These are phyloP conservation scores for Peucedramus taeniatus DNA, from an alignment of 2,113 vertebrate species.

Conservation along the genomic window DNA sequence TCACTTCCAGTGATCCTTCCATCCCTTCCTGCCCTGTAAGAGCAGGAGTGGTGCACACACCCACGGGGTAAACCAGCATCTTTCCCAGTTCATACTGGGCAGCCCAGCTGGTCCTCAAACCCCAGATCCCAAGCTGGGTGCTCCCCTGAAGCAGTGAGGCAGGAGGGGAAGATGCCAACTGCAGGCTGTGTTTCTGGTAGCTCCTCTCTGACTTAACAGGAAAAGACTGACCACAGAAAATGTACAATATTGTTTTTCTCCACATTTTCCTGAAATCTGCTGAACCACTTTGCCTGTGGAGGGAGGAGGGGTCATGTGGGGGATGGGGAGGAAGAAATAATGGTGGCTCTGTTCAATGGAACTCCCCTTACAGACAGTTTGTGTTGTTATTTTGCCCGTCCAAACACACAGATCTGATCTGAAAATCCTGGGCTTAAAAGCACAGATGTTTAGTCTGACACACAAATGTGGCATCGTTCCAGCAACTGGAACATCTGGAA, in stretches of 20 bases:
- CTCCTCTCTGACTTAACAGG: background rate
- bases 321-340: background rate
- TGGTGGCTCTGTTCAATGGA: background rate
- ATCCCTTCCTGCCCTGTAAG: background rate
- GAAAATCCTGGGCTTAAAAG: background rate
- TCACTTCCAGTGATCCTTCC: background rate
- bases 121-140: accelerated
- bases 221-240: background rate
- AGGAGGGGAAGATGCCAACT: background rate
- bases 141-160: background rate
- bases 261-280: background rate
- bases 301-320: background rate
- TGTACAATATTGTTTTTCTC: background rate
- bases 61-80: background rate
- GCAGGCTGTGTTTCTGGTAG: background rate
- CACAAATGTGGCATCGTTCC: background rate
- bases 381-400: background rate
- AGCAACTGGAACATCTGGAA: background rate
- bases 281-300: background rate
- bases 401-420: background rate
- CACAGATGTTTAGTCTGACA: slow-evolving; percentile 1
- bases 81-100: background rate
- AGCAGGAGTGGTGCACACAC: background rate
- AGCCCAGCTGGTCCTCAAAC: background rate
- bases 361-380: background rate